These are phyloP conservation scores for Drosophila nr. medialis DNA, from an alignment of 2,888 invertebrate species.

Conservation along the genomic window DNA sequence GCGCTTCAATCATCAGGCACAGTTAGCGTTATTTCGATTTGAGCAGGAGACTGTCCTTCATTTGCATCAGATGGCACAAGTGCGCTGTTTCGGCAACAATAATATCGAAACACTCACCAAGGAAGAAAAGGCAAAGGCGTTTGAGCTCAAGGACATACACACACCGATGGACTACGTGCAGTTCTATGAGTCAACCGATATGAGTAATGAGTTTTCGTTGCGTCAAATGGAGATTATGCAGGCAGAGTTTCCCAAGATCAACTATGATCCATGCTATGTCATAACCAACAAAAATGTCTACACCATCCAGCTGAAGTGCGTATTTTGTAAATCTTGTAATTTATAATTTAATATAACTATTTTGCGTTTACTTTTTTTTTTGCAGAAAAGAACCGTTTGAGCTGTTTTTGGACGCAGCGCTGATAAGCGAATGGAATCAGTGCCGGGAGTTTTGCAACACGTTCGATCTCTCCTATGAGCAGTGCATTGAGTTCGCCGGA, in stretches of 20 bases:
- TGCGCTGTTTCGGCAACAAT: constrained; percentile 50
- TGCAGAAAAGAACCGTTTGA: constrained; percentile 82
- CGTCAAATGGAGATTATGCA: constrained; percentile 84
- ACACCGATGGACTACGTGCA: constrained; percentile 83
- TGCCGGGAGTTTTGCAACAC: constrained; percentile 85
- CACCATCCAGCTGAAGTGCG: constrained; percentile 83
- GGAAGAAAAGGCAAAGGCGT: constrained; percentile 81
- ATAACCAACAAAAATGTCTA: constrained; percentile 84
- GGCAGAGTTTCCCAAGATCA: constrained; percentile 84
- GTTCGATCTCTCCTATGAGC: constrained; percentile 83
- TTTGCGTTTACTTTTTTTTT: constrained; percentile 1
- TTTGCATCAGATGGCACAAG: constrained; percentile 83
- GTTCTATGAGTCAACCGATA: constrained; percentile 79
- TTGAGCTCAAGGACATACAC: constrained; percentile 80
- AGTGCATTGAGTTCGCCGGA: constrained; percentile 90
- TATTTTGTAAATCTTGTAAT: not conserved
- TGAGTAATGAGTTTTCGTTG: constrained; percentile 76
- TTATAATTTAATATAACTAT: not conserved
- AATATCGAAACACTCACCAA: constrained; percentile 70
- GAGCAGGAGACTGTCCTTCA: constrained; percentile 83
- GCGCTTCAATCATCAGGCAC: constrained; percentile 81
- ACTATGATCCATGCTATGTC: constrained; percentile 84
- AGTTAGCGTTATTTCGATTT: constrained; percentile 83
- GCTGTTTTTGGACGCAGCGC: constrained; percentile 83
- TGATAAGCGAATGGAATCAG: constrained; percentile 81